These are phyloP conservation scores for Microctenopoma stevenorrisi DNA, from an alignment of 2,797 vertebrate species.

Conservation along the genomic window DNA sequence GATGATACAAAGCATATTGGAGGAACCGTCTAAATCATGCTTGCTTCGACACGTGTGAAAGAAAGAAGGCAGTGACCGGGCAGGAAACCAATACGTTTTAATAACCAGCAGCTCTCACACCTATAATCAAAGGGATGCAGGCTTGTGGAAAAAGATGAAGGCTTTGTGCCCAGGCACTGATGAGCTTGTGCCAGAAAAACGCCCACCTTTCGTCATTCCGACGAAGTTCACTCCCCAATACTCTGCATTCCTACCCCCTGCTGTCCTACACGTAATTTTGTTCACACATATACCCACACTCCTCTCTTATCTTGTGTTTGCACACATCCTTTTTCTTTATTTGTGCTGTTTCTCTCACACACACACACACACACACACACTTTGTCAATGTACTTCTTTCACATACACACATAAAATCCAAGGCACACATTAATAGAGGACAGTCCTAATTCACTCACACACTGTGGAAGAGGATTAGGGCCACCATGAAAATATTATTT, in stretches of 20 bases:
- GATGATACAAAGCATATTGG: neutral
- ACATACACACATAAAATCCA: neutral
- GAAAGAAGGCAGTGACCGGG: constrained; percentile 35
- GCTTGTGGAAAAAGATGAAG: constrained; percentile 32
- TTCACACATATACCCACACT: neutral
- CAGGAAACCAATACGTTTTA: constrained; percentile 43
- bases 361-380: neutral
- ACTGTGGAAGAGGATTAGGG: neutral
- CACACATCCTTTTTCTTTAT: constrained; percentile 51
- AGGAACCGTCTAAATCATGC: constrained; percentile 18
- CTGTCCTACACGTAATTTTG: constrained; percentile 34
- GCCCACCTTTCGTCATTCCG: constrained; percentile 56
- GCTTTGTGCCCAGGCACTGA: constrained; percentile 24
- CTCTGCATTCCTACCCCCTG: constrained; percentile 48
- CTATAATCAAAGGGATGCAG: constrained; percentile 21
- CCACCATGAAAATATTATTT: too few relatives aligned
- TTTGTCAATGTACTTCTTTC: neutral
- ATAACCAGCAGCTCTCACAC: constrained; percentile 44
- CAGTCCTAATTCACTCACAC: neutral
- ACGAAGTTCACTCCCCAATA: constrained; percentile 5
- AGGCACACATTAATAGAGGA: neutral
- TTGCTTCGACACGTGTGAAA: constrained; percentile 35
- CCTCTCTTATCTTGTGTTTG: constrained; percentile 47
- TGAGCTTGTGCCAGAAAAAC: constrained; percentile 49
- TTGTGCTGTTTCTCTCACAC: neutral